Percentiles rank a stretch among this genome's conserved stretches.
These are phyloP conservation scores for Caenorhabditis zanzibari DNA, from an alignment of 2,888 invertebrate species.

Conservation along the genomic window DNA sequence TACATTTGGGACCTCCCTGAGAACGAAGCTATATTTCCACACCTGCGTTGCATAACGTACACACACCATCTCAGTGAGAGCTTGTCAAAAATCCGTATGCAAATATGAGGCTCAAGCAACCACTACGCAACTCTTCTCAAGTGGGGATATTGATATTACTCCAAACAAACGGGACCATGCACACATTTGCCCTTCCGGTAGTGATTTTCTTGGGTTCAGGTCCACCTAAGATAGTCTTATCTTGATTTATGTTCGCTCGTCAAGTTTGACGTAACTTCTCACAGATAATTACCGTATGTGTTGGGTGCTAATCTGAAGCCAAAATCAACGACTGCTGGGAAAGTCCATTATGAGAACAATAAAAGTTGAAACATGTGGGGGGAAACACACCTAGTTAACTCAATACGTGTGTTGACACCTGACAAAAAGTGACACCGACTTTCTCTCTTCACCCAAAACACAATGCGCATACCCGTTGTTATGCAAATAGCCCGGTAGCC, in stretches of 20 bases:
- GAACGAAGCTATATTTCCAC: conserved; percentile 29
- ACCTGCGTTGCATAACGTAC: conserved; percentile 60
- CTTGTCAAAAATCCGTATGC: conserved; percentile 57
- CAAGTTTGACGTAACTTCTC: conserved; percentile 53
- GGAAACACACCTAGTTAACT: conserved; percentile 53
- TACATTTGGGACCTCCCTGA: conserved; percentile 46
- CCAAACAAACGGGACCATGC: conserved; percentile 42
- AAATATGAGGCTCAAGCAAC: conserved; percentile 46
- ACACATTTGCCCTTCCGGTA: conserved; percentile 36
- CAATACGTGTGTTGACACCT: conserved; percentile 60
- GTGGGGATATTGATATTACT: conserved; percentile 61
- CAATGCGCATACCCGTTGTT: conserved; percentile 58
- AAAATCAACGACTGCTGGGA: conserved; percentile 28
- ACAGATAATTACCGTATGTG: conserved; percentile 41
- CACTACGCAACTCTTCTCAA: conserved; percentile 59
- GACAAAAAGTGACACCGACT: conserved; percentile 64
- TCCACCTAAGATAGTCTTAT: conserved; percentile 19
- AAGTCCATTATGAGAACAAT: conserved; percentile 3
- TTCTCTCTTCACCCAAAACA: conserved; percentile 19
- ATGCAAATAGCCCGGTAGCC: conserved; percentile 58
- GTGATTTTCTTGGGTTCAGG: not conserved
- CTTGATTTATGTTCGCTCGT: conserved; percentile 30
- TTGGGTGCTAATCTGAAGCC: conserved; percentile 50
- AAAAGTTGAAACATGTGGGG: conserved; percentile 42
- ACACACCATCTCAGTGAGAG: conserved; percentile 30